Conservation (phyloP, 2,888 invertebrate genomes). For the Adelphocoris suturalis region DNA sequence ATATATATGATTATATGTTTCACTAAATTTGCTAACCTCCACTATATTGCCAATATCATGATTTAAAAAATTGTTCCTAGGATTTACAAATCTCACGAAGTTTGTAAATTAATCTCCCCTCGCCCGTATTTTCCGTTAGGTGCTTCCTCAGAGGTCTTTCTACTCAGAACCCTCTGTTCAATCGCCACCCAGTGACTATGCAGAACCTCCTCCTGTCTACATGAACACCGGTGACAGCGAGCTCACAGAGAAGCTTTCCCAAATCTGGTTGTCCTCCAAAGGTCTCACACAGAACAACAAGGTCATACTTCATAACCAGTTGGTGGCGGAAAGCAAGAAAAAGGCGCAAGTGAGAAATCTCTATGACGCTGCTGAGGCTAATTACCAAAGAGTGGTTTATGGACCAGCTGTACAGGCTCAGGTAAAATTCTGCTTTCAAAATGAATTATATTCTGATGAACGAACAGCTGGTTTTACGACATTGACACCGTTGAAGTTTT, state of each 20-base stretch:
- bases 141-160: slow-evolving; percentile 41
- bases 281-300: slow-evolving; percentile 66
- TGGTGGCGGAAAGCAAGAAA: slow-evolving; percentile 72
- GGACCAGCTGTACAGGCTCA: slow-evolving; percentile 43
- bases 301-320: slow-evolving; percentile 72
- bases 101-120: too few relatives aligned
- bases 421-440: neutral
- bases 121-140: neutral
- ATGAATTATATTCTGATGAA: neutral
- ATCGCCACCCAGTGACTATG: slow-evolving; percentile 48
- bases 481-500: neutral
- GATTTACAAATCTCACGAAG: too few relatives aligned
- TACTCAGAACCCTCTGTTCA: slow-evolving; percentile 44
- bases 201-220: slow-evolving; percentile 67
- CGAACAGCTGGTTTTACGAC: too few relatives aligned
- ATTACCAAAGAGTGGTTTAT: slow-evolving; percentile 73
- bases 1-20: too few relatives aligned
- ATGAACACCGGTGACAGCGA: slow-evolving; percentile 70
- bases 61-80: too few relatives aligned
- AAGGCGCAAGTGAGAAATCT: slow-evolving; percentile 66
- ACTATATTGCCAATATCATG: too few relatives aligned
- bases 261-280: slow-evolving; percentile 72
- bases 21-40: too few relatives aligned
- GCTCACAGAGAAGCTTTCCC: slow-evolving; percentile 69
- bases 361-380: slow-evolving; percentile 73